Conservation (phyloP, 2,797 vertebrate species). For the Anisognathus igniventris region DNA sequence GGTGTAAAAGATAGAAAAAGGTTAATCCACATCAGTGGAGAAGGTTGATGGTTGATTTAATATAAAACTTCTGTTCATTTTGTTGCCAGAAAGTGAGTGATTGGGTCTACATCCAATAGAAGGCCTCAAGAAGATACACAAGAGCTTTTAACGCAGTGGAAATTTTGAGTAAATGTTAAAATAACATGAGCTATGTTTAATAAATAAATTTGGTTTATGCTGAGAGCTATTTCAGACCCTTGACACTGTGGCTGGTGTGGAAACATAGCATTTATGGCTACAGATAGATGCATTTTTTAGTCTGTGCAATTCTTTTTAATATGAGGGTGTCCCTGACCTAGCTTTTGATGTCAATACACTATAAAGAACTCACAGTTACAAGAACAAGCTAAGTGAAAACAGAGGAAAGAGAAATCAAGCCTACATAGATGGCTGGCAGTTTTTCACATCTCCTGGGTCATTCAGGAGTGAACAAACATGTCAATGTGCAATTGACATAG, state of each 20-base stretch:
- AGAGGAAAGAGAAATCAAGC: neutral
- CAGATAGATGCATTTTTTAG: neutral
- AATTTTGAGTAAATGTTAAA: neutral
- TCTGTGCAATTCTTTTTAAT: neutral
- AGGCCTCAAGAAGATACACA: neutral
- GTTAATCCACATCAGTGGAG: neutral
- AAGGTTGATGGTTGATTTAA: neutral
- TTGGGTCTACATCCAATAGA: neutral
- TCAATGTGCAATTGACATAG: neutral
- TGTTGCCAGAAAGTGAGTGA: neutral
- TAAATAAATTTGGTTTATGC: neutral
- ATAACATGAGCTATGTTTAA: neutral
- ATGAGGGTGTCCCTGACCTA: neutral
- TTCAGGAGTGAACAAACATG: neutral
- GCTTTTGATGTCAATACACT: neutral
- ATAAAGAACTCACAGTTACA: neutral
- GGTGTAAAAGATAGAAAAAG: neutral
- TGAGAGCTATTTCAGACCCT: neutral
- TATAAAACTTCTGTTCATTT: neutral
- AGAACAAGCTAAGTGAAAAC: neutral
- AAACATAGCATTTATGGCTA: neutral
- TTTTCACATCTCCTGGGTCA: neutral
- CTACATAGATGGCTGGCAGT: rapidly evolving
- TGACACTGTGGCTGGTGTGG: neutral
- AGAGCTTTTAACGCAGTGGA: neutral